Conservation (phyloP, 2,797 vertebrate species). For the Prunella strophiata region DNA sequence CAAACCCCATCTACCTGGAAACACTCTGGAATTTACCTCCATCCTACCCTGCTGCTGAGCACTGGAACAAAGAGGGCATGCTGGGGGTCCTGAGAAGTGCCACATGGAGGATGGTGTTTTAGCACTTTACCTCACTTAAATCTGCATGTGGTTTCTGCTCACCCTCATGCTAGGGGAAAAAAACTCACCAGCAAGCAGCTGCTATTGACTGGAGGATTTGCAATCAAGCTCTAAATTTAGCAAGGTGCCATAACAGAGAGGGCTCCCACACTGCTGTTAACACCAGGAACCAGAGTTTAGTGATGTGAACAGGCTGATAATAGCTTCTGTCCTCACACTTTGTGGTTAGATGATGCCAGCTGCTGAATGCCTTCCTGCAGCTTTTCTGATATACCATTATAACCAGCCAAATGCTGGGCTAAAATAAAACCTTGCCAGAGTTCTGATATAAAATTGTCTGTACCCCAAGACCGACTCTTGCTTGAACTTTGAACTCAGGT, state of each 20-base stretch:
- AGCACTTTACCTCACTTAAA: not conserved
- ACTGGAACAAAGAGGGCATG: not conserved
- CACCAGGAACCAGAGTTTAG: not conserved
- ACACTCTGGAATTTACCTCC: not conserved
- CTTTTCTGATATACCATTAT: not conserved
- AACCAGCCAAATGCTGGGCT: not conserved
- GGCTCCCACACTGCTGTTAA: not conserved
- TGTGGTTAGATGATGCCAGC: not conserved
- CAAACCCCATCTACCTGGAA: not conserved
- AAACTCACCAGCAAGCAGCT: not conserved
- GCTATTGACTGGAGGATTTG: not conserved
- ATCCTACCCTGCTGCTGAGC: not conserved
- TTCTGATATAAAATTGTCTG: not conserved
- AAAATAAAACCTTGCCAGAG: not conserved
- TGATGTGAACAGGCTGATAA: not conserved
- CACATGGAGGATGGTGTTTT: not conserved
- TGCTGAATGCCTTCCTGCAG: not conserved
- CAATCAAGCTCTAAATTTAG: slow-evolving; percentile 7
- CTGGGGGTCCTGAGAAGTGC: not conserved
- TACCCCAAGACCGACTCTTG: not conserved
- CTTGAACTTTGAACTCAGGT: not conserved
- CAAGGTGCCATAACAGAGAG: not conserved
- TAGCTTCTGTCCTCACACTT: not conserved
- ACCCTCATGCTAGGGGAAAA: not conserved
- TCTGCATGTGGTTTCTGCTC: not conserved